Conservation (phyloP, 2,113 vertebrate species). For the Tamias sibiricus region DNA sequence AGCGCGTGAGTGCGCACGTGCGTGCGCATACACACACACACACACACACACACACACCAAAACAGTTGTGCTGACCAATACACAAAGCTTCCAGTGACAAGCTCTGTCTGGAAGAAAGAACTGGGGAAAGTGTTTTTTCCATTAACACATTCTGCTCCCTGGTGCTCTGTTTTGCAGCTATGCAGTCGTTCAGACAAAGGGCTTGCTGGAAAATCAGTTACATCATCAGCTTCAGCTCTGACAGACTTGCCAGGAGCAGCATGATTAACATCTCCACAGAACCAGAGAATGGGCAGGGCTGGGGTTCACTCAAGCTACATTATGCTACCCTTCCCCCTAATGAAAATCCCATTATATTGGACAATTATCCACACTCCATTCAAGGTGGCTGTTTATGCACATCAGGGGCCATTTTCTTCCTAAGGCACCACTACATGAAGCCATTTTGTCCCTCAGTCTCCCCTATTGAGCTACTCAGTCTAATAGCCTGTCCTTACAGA, state of each 20-base stretch:
- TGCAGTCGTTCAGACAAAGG: conserved; percentile 83
- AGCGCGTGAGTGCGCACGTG: no score
- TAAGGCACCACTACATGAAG: background rate
- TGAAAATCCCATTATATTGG: conserved; percentile 39
- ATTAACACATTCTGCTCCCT: conserved; percentile 66
- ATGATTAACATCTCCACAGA: conserved; percentile 64
- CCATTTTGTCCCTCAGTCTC: conserved; percentile 41
- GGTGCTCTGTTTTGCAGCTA: conserved; percentile 62
- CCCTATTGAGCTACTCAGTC: conserved; percentile 40
- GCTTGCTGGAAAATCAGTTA: conserved; percentile 78
- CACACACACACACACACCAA: background rate
- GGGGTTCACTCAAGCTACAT: conserved; percentile 15
- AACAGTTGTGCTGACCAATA: background rate
- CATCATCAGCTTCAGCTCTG: conserved; percentile 73
- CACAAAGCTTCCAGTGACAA: conserved; percentile 57
- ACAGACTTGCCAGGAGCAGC: conserved; percentile 58
- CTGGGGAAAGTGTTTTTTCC: background rate
- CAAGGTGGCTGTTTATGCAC: conserved; percentile 30
- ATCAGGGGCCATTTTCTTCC: conserved; percentile 53
- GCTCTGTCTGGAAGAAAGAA: conserved; percentile 51
- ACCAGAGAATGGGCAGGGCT: conserved; percentile 45
- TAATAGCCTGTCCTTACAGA: conserved; percentile 28
- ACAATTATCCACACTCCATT: conserved; percentile 37
- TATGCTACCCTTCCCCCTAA: conserved; percentile 30
- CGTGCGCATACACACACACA: background rate